Evolutionary conservation across 2,888 invertebrate genomes (phyloP).

Genomic region (Empis stercorea): DNA sequence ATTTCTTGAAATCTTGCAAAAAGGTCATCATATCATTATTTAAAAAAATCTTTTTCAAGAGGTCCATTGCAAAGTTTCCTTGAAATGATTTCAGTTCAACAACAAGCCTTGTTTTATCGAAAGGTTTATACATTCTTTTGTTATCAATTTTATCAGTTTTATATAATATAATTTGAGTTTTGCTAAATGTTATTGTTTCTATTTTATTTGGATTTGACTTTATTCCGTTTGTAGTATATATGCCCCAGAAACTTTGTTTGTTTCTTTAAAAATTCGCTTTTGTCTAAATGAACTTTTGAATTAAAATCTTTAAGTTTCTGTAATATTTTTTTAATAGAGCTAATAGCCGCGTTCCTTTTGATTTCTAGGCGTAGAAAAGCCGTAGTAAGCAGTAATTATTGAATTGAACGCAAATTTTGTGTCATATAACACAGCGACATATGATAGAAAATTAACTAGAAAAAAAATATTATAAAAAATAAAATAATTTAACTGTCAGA

Average conservation of each 20-base stretch:
- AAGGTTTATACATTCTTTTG: constrained; percentile 1
- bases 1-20: constrained; percentile 6
- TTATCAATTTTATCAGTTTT: background rate
- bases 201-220: constrained; percentile 22
- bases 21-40: constrained; percentile 1
- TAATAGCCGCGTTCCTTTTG: no score
- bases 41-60: constrained; percentile 4
- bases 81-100: constrained; percentile 6
- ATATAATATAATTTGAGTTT: constrained; percentile 9
- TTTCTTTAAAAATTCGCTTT: no score
- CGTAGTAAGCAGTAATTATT: no score
- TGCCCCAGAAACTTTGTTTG: constrained; percentile 24
- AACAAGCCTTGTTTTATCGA: constrained; percentile 5
- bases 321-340: constrained; percentile 15
- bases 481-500: no score
- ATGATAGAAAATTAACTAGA: no score
- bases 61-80: background rate
- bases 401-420: no score
- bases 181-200: constrained; percentile 12
- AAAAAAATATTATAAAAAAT: no score
- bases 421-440: no score
- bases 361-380: no score
- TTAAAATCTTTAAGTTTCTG: constrained; percentile 11
- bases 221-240: constrained; percentile 20
- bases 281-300: no score